Base-by-base conservation (phyloP, 2,888 invertebrate genomes). In the Amblyjoppa proteus region DNA sequence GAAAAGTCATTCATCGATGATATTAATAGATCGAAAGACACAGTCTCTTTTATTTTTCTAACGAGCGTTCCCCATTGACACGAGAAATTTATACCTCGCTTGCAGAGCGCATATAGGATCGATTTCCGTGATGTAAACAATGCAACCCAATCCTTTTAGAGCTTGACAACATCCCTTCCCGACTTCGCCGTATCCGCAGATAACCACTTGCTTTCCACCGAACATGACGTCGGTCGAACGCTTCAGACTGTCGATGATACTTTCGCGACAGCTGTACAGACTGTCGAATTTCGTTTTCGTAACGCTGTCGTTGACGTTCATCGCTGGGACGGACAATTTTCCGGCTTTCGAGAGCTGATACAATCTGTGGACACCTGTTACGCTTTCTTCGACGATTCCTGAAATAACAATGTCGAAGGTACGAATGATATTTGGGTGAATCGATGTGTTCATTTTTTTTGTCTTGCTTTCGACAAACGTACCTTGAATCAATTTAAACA, bases 221-320 rank as follows among this genome's bases (percentile, higher is more conserved):
- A 99, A 99, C 99, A 99, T 99, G 13, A 99, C 96, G 92, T 99
- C 99, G 5, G 98, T 98, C 51, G 98, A 98, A 85, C 98, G 95
- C 94, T 98, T 98, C 85, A 98, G 93, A 76, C 97, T 97, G 94
- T 98, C 98, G 91, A 98, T 96, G 90, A 98, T 97, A 79, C 97
- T 97, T 94, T 98, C 98, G 93, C 99, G 97, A 94, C 99, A 99
- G 89, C 98, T 98, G 94, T 99, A 99, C 49, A 99, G 95, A 94
- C 99, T 99, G 94, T 99, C 99, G 93, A 99, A 99, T 95, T 99
- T 99, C 66, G 99, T 99, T 95, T 99, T 99, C 2, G 99, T 99
- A 61, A 99, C 99, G 3, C 99, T 99, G 94, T 99, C 99, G 94
- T 99, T 99, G 51, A 99, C 99, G 94, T 99, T 99, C 98, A 99